Evolutionary conservation across 2,797 vertebrate genomes (phyloP).

Genomic region (Acanthopagrus latus): DNA sequence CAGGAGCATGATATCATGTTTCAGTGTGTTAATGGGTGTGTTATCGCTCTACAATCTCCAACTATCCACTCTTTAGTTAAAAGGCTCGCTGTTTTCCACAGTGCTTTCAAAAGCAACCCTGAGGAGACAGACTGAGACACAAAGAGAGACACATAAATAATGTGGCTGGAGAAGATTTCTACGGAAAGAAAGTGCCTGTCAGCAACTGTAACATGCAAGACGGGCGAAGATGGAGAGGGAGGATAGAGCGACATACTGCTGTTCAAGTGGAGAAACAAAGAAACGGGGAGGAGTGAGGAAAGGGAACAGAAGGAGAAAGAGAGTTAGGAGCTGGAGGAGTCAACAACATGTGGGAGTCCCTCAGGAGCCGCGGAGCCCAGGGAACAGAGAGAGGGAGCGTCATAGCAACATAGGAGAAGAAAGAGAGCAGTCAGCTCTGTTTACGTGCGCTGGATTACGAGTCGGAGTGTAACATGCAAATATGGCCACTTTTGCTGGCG

Average conservation of each 20-base stretch:
- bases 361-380: slow-evolving; percentile 41
- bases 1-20: slow-evolving; percentile 21
- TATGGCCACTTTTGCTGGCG: slow-evolving; percentile 10
- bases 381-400: slow-evolving; percentile 49
- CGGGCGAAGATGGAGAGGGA: slow-evolving; percentile 5
- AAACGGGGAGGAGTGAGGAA: slow-evolving; percentile 19
- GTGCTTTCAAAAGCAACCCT: slow-evolving; percentile 12
- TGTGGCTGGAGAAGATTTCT: slow-evolving; percentile 15
- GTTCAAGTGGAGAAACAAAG: slow-evolving; percentile 32
- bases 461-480: slow-evolving; percentile 54
- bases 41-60: background rate
- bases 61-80: slow-evolving; percentile 22
- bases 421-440: slow-evolving; percentile 46
- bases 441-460: slow-evolving; percentile 29
- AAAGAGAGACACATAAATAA: slow-evolving; percentile 20
- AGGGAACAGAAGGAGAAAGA: slow-evolving; percentile 34
- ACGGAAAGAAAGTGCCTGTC: slow-evolving; percentile 30
- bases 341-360: slow-evolving; percentile 54
- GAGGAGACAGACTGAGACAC: slow-evolving; percentile 1
- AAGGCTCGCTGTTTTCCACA: slow-evolving; percentile 17
- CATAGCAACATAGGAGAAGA: slow-evolving; percentile 61
- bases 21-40: slow-evolving; percentile 24
- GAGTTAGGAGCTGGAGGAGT: slow-evolving; percentile 31
- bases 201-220: slow-evolving; percentile 54
- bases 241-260: slow-evolving; percentile 19